These are phyloP conservation scores for Sterrhoptilus dennistouni DNA, from an alignment of 2,113 vertebrate species.

Conservation along the genomic window DNA sequence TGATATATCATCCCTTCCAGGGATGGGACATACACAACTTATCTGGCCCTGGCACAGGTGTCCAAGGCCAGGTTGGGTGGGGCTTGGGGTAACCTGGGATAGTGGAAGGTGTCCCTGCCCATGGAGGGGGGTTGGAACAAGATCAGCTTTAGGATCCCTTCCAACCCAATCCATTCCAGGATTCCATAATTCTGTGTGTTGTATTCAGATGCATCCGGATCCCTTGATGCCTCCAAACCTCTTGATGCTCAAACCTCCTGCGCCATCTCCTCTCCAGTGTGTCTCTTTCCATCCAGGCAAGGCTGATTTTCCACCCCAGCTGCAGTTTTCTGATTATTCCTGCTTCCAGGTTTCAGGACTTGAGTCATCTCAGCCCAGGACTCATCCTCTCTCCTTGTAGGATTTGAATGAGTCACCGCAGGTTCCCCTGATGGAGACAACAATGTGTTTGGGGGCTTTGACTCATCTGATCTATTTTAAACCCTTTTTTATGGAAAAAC, in stretches of 20 bases:
- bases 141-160: not conserved
- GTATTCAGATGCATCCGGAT: rapidly evolving
- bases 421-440: not conserved
- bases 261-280: not conserved
- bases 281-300: not conserved
- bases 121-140: not conserved
- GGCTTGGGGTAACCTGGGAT: not conserved
- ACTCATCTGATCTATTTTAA: not conserved
- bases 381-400: not conserved
- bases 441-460: not conserved
- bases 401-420: not conserved
- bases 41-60: not conserved
- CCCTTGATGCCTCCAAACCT: rapidly evolving
- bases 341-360: not conserved
- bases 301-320: not conserved
- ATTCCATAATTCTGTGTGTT: not conserved
- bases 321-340: not conserved
- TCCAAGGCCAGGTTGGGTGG: rapidly evolving
- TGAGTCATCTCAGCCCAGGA: not conserved
- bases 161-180: not conserved
- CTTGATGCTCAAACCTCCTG: rapidly evolving
- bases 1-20: not conserved
- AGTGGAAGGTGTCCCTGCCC: not conserved
- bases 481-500: not conserved
- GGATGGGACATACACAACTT: not conserved